These are phyloP conservation scores for Microchrysa polita DNA, from an alignment of 2,888 invertebrate genomes.

Conservation along the genomic window DNA sequence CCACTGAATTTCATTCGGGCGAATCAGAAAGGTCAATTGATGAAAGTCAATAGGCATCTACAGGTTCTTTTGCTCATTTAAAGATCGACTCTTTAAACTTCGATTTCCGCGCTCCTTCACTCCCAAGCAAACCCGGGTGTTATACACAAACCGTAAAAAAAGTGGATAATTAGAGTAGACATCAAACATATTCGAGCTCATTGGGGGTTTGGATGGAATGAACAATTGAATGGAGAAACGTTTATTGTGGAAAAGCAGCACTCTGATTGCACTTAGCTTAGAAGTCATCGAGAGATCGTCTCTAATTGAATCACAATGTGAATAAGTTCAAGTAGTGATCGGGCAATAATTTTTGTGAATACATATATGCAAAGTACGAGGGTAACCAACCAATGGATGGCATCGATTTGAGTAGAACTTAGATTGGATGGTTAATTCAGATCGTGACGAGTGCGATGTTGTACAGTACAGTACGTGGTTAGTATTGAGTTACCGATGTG, in stretches of 20 bases:
- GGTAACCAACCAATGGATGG: neutral
- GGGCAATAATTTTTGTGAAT: constrained; percentile 5
- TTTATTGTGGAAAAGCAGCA: neutral
- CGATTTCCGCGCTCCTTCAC: neutral
- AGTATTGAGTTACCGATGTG: neutral
- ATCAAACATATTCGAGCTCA: neutral
- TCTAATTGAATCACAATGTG: constrained; percentile 38
- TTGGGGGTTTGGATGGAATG: neutral
- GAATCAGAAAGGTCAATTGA: constrained; percentile 41
- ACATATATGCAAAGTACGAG: too few relatives aligned
- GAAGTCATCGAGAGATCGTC: constrained; percentile 14
- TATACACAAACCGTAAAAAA: constrained; percentile 16
- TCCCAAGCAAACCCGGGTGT: constrained; percentile 6
- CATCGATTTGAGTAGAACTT: neutral
- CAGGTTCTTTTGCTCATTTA: neutral
- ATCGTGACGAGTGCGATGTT: neutral
- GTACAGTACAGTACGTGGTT: neutral
- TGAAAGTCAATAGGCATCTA: constrained; percentile 35
- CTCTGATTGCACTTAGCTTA: neutral
- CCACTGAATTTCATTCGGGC: constrained; percentile 26
- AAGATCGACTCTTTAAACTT: neutral
- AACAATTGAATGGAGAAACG: neutral
- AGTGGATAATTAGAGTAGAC: constrained; percentile 32
- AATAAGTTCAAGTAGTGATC: constrained; percentile 39
- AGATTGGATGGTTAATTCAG: neutral